Evolutionary conservation across 2,888 invertebrate genomes (phyloP), one percentile per base, ranked within the genome.

Genomic region (Celastrina argiolus): DNA sequence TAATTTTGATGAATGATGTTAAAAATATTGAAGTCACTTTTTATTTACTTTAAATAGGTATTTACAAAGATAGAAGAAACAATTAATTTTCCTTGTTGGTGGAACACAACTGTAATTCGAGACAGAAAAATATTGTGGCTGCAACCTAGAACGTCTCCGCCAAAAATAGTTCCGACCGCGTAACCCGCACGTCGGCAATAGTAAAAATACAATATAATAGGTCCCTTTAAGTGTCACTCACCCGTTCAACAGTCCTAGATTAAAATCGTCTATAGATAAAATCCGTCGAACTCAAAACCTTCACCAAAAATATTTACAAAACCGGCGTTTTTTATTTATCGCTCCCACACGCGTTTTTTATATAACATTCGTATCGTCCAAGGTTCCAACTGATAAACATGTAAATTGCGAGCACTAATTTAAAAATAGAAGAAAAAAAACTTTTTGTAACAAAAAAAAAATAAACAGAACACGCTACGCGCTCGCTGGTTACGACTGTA

Each of bases 161-260:
- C 84, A 83, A 89, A 89, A 89, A 90, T 89, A 90, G 90, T 78
- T 80, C 74, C 80, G 79, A 72, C 74, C 74, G 84, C 82, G 84
- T 85, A 82, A 85, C 83, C 77, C 84, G 80, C 76, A 81, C 81
- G 80, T 78, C 76, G 76, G 69, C 34, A 74, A 74, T 78, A 78
- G 78, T 85, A 87, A 84, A 88, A 88, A 87, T 88, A 90, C 82
- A 83, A 76, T 79, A 75, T 76, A 69, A 79, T 82, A 85, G 81
- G 78, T 82, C 73, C 77, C 75, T 73, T 69, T 72, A 31, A 79
- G 73, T 84, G 88, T 87, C 87, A 90, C 90, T 90, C 85, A 89
- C 90, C 89, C 79, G 79, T 74, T 73, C 74, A 76, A 75, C 77
- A 75, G 77, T 81, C 78, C 76, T 76, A 73, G 71, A 68, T 76